phyloP scores from a whole-genome alignment of 1,140 invertebrate genomes.

The Chironomus striatipennis region DNA sequence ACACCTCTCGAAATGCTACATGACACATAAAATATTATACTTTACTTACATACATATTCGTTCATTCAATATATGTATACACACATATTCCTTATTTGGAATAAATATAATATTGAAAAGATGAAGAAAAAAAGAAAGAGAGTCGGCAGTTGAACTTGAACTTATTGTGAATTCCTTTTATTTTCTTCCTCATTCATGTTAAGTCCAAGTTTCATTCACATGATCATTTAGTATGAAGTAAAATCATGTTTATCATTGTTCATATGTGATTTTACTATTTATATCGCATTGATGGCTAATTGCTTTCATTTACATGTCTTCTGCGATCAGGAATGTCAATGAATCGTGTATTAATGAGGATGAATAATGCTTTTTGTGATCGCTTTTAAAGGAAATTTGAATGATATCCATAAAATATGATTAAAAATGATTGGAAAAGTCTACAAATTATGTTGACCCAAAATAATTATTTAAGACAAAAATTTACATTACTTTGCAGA shows the following conservation, averaged over 20 bases:
- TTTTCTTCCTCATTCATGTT: neutral
- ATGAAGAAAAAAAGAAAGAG: neutral
- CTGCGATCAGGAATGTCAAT: neutral
- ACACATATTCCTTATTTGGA: neutral
- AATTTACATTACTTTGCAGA: neutral
- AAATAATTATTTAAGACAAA: neutral
- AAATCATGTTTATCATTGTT: neutral
- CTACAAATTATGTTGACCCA: no score
- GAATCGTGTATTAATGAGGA: neutral
- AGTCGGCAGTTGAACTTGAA: conserved; percentile 18
- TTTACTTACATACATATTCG: neutral
- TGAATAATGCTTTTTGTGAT: neutral
- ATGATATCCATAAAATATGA: no score
- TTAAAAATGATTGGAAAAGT: no score
- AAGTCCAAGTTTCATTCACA: neutral
- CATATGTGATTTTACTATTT: neutral
- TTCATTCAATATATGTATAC: neutral
- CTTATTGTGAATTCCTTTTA: conserved; percentile 15
- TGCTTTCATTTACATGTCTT: neutral
- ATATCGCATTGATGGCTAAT: neutral
- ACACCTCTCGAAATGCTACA: conserved; percentile 22
- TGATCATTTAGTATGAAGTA: no score
- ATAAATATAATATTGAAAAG: neutral
- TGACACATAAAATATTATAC: conserved; percentile 15
- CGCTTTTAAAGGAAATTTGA: no score